Conservation (phyloP, 2,797 vertebrate genomes). For the Oreochromis mossambicus region DNA sequence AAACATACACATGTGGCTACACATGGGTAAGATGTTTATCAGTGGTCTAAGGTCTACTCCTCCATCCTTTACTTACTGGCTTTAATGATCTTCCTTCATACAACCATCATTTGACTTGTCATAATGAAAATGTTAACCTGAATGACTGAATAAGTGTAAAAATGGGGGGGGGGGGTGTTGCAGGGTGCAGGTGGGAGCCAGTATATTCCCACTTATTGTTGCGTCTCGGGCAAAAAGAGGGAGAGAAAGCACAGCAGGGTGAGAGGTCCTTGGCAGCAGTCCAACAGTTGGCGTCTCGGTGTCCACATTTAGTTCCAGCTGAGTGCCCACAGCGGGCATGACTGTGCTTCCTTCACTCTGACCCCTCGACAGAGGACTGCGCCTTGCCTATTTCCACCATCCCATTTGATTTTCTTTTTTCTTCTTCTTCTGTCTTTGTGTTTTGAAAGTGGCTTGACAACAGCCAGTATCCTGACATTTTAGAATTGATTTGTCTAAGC, state of each 20-base stretch:
- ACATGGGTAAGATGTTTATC: constrained; percentile 44
- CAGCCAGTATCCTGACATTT: constrained; percentile 57
- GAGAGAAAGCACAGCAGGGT: constrained; percentile 61
- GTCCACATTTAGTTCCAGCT: constrained; percentile 80
- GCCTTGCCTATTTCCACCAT: constrained; percentile 69
- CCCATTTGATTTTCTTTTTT: constrained; percentile 59
- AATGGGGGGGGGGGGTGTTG: constrained; percentile 1
- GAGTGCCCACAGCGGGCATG: constrained; percentile 72
- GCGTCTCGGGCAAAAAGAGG: constrained; percentile 20
- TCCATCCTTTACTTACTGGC: not conserved
- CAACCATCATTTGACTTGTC: not conserved
- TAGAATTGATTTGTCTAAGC: constrained; percentile 68
- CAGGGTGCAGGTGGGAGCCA: constrained; percentile 18
- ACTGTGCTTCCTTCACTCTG: constrained; percentile 62
- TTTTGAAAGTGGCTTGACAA: constrained; percentile 69
- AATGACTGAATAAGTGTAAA: constrained; percentile 55
- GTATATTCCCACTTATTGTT: constrained; percentile 52
- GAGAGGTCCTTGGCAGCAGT: constrained; percentile 76
- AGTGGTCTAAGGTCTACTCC: constrained; percentile 32
- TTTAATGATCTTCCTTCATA: not conserved
- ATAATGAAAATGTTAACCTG: constrained; percentile 76
- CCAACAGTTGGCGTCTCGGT: constrained; percentile 69
- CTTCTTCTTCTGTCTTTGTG: constrained; percentile 29
- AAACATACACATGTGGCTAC: constrained; percentile 7
- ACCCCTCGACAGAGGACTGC: constrained; percentile 73